A percentile compares a stretch with the other conserved stretches of the same genome.
Evolutionary conservation across 2,888 invertebrate species (phyloP).

Genomic region (Spodoptera littoralis): DNA sequence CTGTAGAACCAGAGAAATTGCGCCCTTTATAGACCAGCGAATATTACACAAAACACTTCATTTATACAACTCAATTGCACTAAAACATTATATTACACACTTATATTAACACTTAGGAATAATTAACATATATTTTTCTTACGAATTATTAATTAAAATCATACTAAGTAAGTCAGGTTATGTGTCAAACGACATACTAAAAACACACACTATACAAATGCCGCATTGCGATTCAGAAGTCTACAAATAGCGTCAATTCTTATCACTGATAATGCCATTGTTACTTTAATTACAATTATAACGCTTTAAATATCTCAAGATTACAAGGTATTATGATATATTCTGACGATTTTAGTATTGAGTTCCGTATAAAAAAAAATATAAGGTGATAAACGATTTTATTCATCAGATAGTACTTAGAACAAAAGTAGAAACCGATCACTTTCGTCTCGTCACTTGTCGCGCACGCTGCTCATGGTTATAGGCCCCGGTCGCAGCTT

Average conservation of each 20-base stretch:
- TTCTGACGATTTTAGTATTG: conserved; percentile 7
- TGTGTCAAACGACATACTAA: conserved; percentile 8
- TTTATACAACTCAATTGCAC: no score
- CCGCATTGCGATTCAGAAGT: conserved; percentile 47
- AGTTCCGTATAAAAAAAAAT: conserved; percentile 13
- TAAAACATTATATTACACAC: background rate
- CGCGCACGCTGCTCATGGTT: no score
- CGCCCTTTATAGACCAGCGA: no score
- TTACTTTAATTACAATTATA: conserved; percentile 57
- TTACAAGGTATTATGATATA: conserved; percentile 24
- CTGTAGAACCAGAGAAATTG: no score
- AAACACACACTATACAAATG: conserved; percentile 29
- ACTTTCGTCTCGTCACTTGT: no score
- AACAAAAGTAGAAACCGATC: no score
- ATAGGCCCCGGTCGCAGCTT: no score
- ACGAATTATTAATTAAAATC: no score
- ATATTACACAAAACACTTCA: no score
- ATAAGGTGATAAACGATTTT: no score
- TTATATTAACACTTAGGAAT: background rate
- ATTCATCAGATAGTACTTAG: no score
- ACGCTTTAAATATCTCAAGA: conserved; percentile 39
- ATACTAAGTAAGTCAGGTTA: background rate
- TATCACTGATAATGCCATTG: conserved; percentile 59
- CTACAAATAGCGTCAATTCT: conserved; percentile 33
- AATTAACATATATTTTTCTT: no score